These are phyloP conservation scores for Rhizomys pruinosus DNA, from an alignment of 2,113 vertebrate genomes.

Conservation along the genomic window DNA sequence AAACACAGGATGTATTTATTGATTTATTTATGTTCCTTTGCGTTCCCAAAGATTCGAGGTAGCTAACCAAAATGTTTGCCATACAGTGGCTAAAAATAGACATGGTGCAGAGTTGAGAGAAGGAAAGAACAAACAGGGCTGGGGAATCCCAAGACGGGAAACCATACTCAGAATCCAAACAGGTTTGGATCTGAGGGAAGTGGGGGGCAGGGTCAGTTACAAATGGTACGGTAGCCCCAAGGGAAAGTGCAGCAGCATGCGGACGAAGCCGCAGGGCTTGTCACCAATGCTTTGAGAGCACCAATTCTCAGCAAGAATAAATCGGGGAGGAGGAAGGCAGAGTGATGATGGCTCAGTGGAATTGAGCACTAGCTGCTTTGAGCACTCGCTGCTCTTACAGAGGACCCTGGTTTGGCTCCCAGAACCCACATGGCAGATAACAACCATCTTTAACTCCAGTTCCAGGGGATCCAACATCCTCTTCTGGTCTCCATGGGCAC, in stretches of 20 bases:
- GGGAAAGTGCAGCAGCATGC: neutral
- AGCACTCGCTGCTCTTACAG: too few species aligned
- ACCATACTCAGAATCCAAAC: neutral
- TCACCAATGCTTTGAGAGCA: neutral
- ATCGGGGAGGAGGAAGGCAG: too few species aligned
- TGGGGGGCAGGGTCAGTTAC: neutral
- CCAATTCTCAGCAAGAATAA: neutral
- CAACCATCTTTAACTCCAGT: too few species aligned
- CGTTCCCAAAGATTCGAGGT: conserved; percentile 55
- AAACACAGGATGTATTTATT: conserved; percentile 66
- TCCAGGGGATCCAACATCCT: too few species aligned
- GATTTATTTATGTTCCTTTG: conserved; percentile 65
- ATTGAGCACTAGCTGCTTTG: too few species aligned
- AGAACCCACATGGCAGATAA: neutral
- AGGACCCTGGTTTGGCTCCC: neutral
- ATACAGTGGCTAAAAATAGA: conserved; percentile 65
- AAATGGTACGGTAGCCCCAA: neutral
- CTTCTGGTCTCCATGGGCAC: too few species aligned
- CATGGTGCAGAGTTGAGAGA: neutral
- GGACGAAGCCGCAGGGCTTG: neutral
- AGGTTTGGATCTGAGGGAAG: neutral
- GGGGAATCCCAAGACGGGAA: neutral
- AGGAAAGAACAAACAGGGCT: neutral
- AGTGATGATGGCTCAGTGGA: neutral
- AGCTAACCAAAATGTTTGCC: conserved; percentile 58